These are phyloP conservation scores for Numenius arquata DNA, from an alignment of 2,113 vertebrate species.

Conservation along the genomic window DNA sequence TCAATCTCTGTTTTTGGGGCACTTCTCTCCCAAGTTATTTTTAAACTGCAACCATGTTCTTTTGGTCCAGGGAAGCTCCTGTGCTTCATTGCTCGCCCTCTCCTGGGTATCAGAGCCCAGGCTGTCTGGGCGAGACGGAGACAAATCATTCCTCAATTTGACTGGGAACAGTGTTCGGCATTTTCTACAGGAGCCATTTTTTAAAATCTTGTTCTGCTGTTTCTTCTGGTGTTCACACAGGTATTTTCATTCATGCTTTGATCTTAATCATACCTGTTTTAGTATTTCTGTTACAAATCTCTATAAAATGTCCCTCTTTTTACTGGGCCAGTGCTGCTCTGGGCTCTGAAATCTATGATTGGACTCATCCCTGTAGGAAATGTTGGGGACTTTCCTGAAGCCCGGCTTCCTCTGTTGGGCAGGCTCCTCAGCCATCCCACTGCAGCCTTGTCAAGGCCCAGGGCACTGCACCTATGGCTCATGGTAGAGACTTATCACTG, in stretches of 20 bases:
- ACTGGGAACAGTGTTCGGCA: not conserved
- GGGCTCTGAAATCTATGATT: not conserved
- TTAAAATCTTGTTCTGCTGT: not conserved
- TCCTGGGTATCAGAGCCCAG: not conserved
- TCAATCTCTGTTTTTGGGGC: not conserved
- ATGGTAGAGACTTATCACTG: not conserved
- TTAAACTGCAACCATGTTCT: not conserved
- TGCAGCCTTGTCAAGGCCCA: too few species aligned
- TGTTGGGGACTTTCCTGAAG: not conserved
- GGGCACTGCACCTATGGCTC: not conserved
- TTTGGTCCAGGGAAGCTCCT: not conserved
- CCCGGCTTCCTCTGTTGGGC: not conserved
- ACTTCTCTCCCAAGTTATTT: not conserved
- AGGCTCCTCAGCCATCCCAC: not conserved
- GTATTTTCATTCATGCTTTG: not conserved
- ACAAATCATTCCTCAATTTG: not conserved
- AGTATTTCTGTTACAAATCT: not conserved
- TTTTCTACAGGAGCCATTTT: not conserved
- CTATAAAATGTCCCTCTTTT: not conserved
- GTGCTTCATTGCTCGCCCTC: rapidly evolving
- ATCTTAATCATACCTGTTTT: not conserved
- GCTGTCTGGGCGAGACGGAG: not conserved
- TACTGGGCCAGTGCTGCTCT: not conserved
- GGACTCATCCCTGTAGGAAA: not conserved
- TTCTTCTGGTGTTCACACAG: not conserved